phyloP scores from a whole-genome alignment of 1,140 invertebrate species.

The Pteromalus puparum region DNA sequence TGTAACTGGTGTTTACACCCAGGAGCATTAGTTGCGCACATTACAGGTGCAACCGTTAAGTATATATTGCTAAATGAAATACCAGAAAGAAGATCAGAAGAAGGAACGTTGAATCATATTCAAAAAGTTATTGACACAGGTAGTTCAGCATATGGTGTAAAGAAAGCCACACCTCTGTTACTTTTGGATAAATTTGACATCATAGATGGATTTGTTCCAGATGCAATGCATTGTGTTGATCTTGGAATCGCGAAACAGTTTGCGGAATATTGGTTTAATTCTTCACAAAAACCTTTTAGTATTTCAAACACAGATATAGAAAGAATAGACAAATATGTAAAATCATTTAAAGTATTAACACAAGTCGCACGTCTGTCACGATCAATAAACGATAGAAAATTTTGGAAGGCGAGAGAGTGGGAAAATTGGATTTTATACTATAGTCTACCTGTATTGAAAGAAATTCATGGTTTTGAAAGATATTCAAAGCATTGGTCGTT shows the following conservation, averaged over 20 bases:
- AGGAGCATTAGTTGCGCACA: neutral
- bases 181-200: conserved; percentile 32
- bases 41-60: neutral
- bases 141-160: neutral
- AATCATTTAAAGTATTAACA: conserved; percentile 2
- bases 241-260: conserved; percentile 34
- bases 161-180: neutral
- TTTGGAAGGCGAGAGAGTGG: conserved; percentile 43
- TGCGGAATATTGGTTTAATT: conserved; percentile 28
- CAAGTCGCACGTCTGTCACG: neutral
- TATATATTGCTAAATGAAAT: conserved; percentile 3
- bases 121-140: neutral
- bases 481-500: no score
- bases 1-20: no score
- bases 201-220: conserved; percentile 41
- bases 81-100: conserved; percentile 7
- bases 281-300: neutral
- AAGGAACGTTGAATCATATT: neutral
- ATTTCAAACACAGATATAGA: neutral
- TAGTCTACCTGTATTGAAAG: no score
- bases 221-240: conserved; percentile 26
- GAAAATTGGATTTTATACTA: no score
- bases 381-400: neutral
- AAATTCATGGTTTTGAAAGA: no score
- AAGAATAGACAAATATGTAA: neutral